phyloP scores from a whole-genome alignment of 2,888 invertebrate species.

The Strigamia maritima region DNA sequence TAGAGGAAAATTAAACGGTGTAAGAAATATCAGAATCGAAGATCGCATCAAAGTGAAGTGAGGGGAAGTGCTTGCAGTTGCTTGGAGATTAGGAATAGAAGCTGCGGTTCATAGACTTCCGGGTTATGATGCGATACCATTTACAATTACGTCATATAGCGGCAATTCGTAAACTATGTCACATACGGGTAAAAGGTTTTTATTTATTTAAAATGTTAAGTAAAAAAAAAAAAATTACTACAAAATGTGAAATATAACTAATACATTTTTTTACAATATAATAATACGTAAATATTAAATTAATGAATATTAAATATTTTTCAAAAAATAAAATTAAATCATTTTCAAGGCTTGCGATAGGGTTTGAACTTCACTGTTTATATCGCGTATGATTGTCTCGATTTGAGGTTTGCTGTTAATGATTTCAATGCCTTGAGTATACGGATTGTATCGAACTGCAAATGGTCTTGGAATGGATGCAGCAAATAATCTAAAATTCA shows the following conservation, averaged over 20 bases:
- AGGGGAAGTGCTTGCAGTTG: not conserved
- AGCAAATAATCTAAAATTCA: slow-evolving; percentile 50
- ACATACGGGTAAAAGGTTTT: not conserved
- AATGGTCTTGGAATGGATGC: slow-evolving; percentile 56
- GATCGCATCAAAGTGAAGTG: not conserved
- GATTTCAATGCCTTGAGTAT: slow-evolving; percentile 60
- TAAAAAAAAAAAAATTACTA: no score
- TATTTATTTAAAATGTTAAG: not conserved
- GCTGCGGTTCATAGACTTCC: not conserved
- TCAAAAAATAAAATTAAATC: not conserved
- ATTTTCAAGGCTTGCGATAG: slow-evolving; percentile 41
- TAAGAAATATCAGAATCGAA: not conserved
- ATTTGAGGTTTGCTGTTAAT: slow-evolving; percentile 89
- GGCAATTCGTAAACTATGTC: not conserved
- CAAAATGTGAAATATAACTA: no score
- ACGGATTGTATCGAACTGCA: slow-evolving; percentile 58
- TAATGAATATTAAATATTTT: not conserved
- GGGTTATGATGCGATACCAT: not conserved
- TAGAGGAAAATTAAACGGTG: not conserved
- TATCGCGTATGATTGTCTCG: slow-evolving; percentile 72
- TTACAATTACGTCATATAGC: not conserved
- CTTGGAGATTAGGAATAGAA: not conserved
- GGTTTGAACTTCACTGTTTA: slow-evolving; percentile 58
- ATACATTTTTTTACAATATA: not conserved
- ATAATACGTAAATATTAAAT: not conserved